Conservation (phyloP, 2,113 vertebrate genomes). For the Columba janthina region DNA sequence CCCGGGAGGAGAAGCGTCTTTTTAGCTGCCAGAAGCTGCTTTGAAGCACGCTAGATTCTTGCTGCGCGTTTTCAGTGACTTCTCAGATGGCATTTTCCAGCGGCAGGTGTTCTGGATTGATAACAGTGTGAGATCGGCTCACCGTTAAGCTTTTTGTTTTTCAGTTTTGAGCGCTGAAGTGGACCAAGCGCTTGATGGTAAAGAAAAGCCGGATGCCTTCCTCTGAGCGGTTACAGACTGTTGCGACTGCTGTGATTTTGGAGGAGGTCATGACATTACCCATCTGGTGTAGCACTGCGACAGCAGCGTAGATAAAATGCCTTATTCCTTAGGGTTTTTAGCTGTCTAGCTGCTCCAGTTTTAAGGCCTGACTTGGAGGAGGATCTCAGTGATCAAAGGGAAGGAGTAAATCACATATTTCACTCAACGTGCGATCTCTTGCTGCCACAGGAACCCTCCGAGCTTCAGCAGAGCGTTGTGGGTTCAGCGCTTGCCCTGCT, state of each 20-base stretch:
- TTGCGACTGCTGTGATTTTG: background rate
- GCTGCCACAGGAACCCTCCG: background rate
- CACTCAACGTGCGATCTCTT: background rate
- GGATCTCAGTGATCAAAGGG: background rate
- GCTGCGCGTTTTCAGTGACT: background rate
- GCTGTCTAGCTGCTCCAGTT: background rate
- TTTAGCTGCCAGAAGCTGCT: background rate
- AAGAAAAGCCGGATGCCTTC: background rate
- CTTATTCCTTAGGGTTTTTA: background rate
- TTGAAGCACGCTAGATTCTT: background rate
- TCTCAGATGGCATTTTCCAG: background rate
- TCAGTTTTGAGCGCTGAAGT: background rate
- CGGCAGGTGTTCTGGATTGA: background rate
- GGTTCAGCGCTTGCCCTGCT: background rate
- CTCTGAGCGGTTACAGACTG: background rate
- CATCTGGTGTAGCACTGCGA: background rate
- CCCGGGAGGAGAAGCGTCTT: background rate
- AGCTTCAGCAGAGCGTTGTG: background rate
- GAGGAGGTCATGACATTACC: background rate
- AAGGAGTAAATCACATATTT: background rate
- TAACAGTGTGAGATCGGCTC: background rate
- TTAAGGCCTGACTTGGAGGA: background rate
- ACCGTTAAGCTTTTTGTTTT: background rate
- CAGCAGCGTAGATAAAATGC: background rate
- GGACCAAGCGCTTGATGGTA: background rate